Evolutionary conservation across 2,113 vertebrate genomes (phyloP).

Genomic region (Stegastes partitus): DNA sequence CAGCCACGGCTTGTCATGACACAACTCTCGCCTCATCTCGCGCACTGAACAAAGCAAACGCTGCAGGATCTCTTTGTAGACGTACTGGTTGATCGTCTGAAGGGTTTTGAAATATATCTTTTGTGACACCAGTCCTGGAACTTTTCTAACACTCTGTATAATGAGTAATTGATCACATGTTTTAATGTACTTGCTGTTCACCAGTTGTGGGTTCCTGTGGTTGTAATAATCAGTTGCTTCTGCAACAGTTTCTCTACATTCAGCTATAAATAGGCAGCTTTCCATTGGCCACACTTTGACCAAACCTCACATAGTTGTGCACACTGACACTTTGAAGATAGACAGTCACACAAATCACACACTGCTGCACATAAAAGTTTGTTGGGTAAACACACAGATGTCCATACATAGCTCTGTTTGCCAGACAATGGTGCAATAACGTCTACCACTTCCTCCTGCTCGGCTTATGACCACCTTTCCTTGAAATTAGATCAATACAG

Average conservation of each 20-base stretch:
- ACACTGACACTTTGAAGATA: neutral
- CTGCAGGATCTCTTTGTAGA: no score
- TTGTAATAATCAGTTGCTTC: neutral
- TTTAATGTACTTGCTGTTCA: neutral
- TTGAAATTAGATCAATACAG: slow-evolving; percentile 57
- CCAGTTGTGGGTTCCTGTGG: neutral
- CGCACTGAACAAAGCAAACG: no score
- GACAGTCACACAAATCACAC: neutral
- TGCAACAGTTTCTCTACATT: neutral
- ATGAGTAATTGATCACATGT: neutral
- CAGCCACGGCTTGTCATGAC: no score
- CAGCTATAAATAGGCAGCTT: neutral
- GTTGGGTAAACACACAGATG: slow-evolving; percentile 30
- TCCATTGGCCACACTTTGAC: neutral
- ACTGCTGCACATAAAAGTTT: neutral
- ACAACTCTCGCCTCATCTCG: no score
- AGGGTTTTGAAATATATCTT: no score
- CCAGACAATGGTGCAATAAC: neutral
- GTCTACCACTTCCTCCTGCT: neutral
- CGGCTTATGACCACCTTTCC: slow-evolving; percentile 38
- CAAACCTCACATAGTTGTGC: neutral
- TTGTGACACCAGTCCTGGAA: no score
- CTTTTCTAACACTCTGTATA: no score
- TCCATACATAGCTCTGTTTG: neutral
- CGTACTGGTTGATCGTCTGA: no score